Percentiles rank a stretch among this genome's conserved stretches.
phyloP scores from a whole-genome alignment of 30 jellyfish, hydroid and myxozoan species.

The Phacellophora camtschatica region DNA sequence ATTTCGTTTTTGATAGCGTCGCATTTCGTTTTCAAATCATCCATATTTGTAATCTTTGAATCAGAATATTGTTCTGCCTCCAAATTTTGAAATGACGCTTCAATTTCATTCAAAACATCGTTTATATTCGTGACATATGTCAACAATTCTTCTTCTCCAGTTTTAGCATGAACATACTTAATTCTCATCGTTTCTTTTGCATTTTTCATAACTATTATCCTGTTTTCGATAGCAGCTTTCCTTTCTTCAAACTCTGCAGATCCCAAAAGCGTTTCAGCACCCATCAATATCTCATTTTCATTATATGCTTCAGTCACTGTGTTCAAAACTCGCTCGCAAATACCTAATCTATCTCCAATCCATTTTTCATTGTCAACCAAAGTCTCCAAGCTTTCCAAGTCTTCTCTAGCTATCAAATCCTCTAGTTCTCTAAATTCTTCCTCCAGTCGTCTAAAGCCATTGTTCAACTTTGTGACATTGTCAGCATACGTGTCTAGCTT shows the following conservation, averaged over 20 bases:
- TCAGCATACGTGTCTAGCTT: background rate
- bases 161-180: background rate
- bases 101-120: background rate
- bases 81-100: background rate
- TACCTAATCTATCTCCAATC: background rate
- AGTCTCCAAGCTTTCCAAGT: background rate
- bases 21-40: background rate
- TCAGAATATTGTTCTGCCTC: background rate
- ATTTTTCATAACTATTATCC: background rate
- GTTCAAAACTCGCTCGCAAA: background rate
- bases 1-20: background rate
- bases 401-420: background rate
- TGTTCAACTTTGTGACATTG: background rate
- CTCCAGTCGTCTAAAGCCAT: background rate
- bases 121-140: too few relatives aligned
- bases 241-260: background rate
- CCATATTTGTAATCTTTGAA: background rate
- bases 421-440: constrained; percentile 4
- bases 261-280: background rate
- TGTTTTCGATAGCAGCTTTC: background rate
- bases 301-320: background rate
- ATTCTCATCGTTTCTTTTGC: background rate
- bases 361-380: background rate
- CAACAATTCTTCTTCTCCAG: too few relatives aligned
- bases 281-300: background rate